Percentiles rank a stretch among this genome's conserved stretches.
These are phyloP conservation scores for Willisornis vidua DNA, from an alignment of 2,113 vertebrate genomes.

Conservation along the genomic window DNA sequence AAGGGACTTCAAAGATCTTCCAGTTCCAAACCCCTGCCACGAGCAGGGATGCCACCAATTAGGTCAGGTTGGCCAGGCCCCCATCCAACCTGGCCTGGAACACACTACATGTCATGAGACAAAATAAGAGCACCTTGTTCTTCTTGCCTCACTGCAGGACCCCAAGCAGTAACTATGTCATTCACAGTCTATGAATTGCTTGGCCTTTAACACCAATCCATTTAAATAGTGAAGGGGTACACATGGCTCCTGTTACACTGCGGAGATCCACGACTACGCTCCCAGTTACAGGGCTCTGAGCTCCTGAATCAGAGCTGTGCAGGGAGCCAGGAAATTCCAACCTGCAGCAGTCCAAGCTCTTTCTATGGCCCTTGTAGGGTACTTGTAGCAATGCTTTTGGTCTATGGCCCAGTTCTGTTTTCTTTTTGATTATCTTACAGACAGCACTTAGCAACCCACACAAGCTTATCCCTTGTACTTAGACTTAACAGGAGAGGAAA, in stretches of 20 bases:
- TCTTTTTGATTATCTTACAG: slow-evolving; percentile 43
- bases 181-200: not conserved
- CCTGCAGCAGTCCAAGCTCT: not conserved
- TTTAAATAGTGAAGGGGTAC: not conserved
- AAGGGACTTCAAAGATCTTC: not conserved
- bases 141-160: not conserved
- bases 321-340: not conserved
- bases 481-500: not conserved
- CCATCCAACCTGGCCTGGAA: not conserved
- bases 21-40: not conserved
- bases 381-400: not conserved
- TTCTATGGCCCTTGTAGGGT: not conserved
- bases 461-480: not conserved
- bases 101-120: fast-evolving
- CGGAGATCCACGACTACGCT: not conserved
- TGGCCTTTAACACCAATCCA: not conserved
- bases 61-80: not conserved
- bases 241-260: not conserved
- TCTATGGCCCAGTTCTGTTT: slow-evolving; percentile 28
- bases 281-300: not conserved
- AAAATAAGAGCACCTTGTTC: not conserved
- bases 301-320: not conserved
- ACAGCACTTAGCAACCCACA: slow-evolving; percentile 38
- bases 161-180: not conserved
- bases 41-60: not conserved